A percentile compares a stretch with the other conserved stretches of the same genome.
Conservation (phyloP, 2,113 vertebrate species). For the Lagopus leucura region DNA sequence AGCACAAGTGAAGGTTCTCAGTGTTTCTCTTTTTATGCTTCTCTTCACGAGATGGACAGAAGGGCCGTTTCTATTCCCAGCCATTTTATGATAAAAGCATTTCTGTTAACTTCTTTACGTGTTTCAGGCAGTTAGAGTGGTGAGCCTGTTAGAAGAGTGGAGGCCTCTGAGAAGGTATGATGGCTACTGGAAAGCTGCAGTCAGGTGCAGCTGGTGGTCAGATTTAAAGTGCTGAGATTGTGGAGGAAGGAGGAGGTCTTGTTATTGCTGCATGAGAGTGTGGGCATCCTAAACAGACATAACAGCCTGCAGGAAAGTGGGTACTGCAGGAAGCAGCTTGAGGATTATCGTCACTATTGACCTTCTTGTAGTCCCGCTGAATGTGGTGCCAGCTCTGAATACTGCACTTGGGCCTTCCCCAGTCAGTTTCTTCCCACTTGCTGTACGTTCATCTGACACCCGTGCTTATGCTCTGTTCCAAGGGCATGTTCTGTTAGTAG, state of each 20-base stretch:
- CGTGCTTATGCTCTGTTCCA: rapidly evolving
- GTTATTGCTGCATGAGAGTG: background rate
- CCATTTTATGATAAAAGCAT: background rate
- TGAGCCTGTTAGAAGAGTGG: background rate
- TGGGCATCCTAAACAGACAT: background rate
- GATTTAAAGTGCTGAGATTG: background rate
- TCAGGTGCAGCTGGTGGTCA: rapidly evolving
- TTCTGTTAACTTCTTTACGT: background rate
- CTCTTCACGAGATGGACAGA: background rate
- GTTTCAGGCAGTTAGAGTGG: background rate
- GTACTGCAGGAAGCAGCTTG: background rate
- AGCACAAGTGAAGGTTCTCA: background rate
- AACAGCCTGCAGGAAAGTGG: background rate
- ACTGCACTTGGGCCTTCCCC: rapidly evolving
- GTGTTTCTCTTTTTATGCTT: background rate
- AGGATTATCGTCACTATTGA: rapidly evolving
- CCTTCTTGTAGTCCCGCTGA: rapidly evolving
- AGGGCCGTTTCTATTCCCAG: background rate
- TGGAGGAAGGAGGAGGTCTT: background rate
- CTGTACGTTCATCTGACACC: background rate
- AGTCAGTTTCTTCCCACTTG: rapidly evolving
- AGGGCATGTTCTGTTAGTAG: background rate
- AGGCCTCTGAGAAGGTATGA: background rate
- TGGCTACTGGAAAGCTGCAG: background rate
- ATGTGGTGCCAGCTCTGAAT: background rate